Conservation (phyloP, 1,140 invertebrate species). For the Delia radicum region DNA sequence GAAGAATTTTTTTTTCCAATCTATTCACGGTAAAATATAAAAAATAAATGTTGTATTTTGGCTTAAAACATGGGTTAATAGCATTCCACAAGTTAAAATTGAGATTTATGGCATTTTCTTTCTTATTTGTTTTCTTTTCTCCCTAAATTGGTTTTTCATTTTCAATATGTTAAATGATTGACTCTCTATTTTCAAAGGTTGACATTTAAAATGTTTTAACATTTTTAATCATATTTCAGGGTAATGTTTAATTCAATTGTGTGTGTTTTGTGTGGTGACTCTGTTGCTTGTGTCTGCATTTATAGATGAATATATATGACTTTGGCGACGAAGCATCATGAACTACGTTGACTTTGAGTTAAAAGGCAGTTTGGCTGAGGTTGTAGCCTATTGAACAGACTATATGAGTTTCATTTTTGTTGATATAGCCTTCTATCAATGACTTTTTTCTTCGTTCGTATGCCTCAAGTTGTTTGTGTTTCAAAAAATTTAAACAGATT, state of each 20-base stretch:
- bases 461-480: background rate
- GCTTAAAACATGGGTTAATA: no score
- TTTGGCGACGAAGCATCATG: background rate
- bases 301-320: background rate
- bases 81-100: no score
- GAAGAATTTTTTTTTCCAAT: no score
- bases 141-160: no score
- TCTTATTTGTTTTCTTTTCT: no score
- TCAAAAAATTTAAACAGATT: background rate
- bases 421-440: background rate
- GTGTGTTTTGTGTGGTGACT: background rate
- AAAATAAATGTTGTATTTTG: no score
- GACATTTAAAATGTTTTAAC: background rate
- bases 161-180: no score
- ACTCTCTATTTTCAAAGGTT: background rate
- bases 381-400: background rate
- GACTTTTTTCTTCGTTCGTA: background rate
- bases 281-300: background rate
- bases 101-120: no score
- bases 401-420: no score
- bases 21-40: no score
- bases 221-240: background rate
- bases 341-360: background rate
- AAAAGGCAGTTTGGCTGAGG: background rate
- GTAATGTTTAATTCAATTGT: background rate